Percentiles rank a stretch among this genome's conserved stretches.
These are phyloP conservation scores for Metopia argyrocephala DNA, from an alignment of 2,888 invertebrate species.

Conservation along the genomic window DNA sequence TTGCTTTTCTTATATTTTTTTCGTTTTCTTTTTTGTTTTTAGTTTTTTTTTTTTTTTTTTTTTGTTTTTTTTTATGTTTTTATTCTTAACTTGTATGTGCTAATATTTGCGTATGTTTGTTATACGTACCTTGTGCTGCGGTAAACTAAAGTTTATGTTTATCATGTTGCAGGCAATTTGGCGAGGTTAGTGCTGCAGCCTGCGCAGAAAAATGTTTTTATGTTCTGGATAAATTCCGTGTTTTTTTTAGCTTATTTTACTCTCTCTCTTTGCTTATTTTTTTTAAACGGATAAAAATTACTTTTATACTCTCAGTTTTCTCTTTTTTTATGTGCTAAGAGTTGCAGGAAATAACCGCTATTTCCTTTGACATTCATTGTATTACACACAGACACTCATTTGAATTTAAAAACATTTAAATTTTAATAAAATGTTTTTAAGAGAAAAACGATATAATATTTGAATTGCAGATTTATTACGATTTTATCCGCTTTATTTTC, in stretches of 20 bases:
- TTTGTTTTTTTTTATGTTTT: constrained; percentile 25
- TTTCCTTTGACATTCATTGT: not conserved
- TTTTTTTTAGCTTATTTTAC: not conserved
- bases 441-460: too few species aligned
- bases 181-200: constrained; percentile 44
- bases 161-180: constrained; percentile 58
- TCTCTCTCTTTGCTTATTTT: not conserved
- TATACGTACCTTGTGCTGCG: constrained; percentile 63
- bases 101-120: constrained; percentile 42
- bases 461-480: too few species aligned
- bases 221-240: constrained; percentile 48
- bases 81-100: not conserved
- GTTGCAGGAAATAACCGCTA: not conserved
- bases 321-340: not conserved
- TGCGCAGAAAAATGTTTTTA: constrained; percentile 52
- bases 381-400: too few species aligned
- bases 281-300: constrained; percentile 9
- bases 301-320: not conserved
- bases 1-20: not conserved
- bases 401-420: too few species aligned
- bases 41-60: not conserved
- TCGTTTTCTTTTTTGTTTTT: not conserved
- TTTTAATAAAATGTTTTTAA: too few species aligned
- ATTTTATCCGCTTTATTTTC: too few species aligned
- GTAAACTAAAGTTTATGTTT: constrained; percentile 63